These are phyloP conservation scores for Polypterus bichir DNA, from an alignment of 2,113 vertebrate species.

Conservation along the genomic window DNA sequence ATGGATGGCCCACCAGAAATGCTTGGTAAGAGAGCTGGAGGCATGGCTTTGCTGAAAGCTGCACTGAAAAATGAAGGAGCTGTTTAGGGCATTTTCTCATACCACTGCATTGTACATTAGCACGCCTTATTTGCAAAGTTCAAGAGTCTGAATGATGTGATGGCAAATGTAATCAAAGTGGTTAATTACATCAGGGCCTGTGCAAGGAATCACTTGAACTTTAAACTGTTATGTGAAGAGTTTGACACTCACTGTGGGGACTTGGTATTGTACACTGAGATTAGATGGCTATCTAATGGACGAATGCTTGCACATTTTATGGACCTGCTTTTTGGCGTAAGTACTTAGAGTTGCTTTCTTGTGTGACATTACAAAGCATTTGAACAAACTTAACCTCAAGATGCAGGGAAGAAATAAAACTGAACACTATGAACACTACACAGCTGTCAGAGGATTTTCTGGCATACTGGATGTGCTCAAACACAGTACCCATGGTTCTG, in stretches of 20 bases:
- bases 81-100: not conserved
- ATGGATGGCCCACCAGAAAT: not conserved
- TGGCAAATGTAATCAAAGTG: constrained; percentile 1
- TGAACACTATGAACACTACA: not conserved
- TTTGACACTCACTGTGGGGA: constrained; percentile 1
- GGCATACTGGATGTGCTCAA: constrained; percentile 8
- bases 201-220: constrained; percentile 4
- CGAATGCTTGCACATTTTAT: constrained; percentile 9
- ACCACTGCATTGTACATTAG: constrained; percentile 4
- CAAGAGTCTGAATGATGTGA: not conserved
- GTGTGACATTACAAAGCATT: not conserved
- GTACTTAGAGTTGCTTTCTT: constrained; percentile 5
- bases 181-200: constrained; percentile 2
- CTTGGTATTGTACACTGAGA: constrained; percentile 11
- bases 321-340: constrained; percentile 5
- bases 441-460: constrained; percentile 12
- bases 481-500: not conserved
- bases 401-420: constrained; percentile 6
- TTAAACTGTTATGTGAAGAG: constrained; percentile 7
- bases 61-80: not conserved
- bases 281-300: constrained; percentile 5
- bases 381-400: constrained; percentile 11
- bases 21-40: not conserved
- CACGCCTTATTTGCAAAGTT: not conserved
- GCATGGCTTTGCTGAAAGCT: not conserved